Percentiles rank a stretch among this genome's conserved stretches.
phyloP scores from a whole-genome alignment of 2,113 vertebrate genomes.

The Plectropomus leopardus region DNA sequence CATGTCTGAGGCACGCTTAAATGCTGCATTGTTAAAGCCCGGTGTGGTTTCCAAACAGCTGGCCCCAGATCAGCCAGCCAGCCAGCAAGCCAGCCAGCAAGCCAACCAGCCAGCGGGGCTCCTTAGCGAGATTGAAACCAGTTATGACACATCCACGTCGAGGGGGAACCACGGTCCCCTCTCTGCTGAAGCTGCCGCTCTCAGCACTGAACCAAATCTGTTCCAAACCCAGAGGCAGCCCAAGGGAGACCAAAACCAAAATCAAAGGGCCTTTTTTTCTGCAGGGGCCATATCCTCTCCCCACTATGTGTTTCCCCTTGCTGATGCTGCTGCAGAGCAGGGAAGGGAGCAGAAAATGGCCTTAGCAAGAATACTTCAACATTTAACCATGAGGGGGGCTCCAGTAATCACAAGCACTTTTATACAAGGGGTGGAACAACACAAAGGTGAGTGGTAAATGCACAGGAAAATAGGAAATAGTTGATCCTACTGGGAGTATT shows the following conservation, averaged over 20 bases:
- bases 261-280: slow-evolving; percentile 75
- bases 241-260: slow-evolving; percentile 69
- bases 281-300: slow-evolving; percentile 53
- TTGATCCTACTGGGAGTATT: background rate
- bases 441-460: slow-evolving; percentile 13
- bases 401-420: slow-evolving; percentile 40
- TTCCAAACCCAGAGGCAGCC: slow-evolving; percentile 65
- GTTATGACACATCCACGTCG: slow-evolving; percentile 57
- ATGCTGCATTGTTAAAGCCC: slow-evolving; percentile 41
- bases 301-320: slow-evolving; percentile 40
- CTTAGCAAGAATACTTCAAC: slow-evolving; percentile 51
- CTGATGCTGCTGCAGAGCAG: slow-evolving; percentile 59
- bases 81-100: slow-evolving; percentile 1
- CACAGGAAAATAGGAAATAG: slow-evolving; percentile 3
- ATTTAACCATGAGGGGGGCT: slow-evolving; percentile 39
- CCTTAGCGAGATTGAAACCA: slow-evolving; percentile 53
- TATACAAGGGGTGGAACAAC: slow-evolving; percentile 23
- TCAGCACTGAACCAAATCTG: slow-evolving; percentile 64
- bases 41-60: slow-evolving; percentile 52
- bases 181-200: slow-evolving; percentile 46
- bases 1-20: slow-evolving; percentile 26
- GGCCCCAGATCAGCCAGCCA: slow-evolving; percentile 57
- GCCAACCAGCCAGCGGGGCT: slow-evolving; percentile 30
- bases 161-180: slow-evolving; percentile 28
- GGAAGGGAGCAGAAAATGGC: slow-evolving; percentile 55